Base-by-base conservation (phyloP, 2,113 vertebrate genomes). In the Oreochromis aureus region DNA sequence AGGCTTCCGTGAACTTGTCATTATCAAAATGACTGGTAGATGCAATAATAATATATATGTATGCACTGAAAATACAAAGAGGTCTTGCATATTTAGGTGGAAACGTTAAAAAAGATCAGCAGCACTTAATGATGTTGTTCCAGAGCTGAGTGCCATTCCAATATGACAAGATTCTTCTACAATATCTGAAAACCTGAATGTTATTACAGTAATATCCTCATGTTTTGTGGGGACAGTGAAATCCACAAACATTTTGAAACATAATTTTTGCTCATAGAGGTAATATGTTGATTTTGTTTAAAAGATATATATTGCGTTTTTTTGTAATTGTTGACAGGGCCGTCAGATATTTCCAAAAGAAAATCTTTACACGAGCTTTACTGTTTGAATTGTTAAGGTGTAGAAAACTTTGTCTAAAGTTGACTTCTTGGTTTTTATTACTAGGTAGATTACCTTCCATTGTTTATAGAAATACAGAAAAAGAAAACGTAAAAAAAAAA, bases 351-450 rank as follows among this genome's bases (percentile, higher is more conserved):
- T 97, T 96, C 94, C 93, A 96, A 95, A 95, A 93, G 83, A 95
- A 93, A 97, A 96, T 86, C 89, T 97, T 97, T 96, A 97, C 95
- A 96, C 96, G 95, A 97, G 97, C 97, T 98, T 98, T 97, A 97
- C 96, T 97, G 97, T 97, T 95, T 95, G 95, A 96, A 97, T 97
- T 97, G 97, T 98, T 97, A 97, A 95, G 95, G 96, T 97, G 97
- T 97, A 96, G 96, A 95, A 94, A 96, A 96, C 95, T 97, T 98
- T 97, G 97, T 98, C 97, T 92, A 92, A 93, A 96, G 95, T 97
- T 96, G 95, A 97, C 96, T 97, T 98, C 78, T 97, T 97, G 95
- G 96, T 98, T 95, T 98, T 97, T 97, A 97, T 97, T 97, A 97
- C 93, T 94, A 89, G 93, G 95, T 97, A 98, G 97, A 97, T 96